Conservation (phyloP, 1,140 invertebrate species). For the Drosophila nikananu region DNA sequence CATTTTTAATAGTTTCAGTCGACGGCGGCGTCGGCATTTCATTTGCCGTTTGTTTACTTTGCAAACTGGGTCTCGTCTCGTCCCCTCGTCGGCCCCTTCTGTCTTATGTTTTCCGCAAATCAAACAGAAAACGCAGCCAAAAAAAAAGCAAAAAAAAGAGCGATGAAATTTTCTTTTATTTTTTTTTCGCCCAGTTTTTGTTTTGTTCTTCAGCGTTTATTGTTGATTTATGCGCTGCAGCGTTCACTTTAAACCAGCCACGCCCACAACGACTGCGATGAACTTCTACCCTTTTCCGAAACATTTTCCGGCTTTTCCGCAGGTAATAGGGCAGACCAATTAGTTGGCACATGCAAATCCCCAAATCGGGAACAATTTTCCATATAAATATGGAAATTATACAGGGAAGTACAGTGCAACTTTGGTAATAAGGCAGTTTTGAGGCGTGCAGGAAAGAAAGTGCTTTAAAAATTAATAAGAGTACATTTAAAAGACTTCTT, state of each 20-base stretch:
- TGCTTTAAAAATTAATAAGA: not conserved
- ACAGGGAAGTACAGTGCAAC: not conserved
- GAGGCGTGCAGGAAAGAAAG: not conserved
- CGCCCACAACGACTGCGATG: conserved; percentile 9
- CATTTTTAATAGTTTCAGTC: conserved; percentile 81
- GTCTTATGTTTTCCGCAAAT: conserved; percentile 52
- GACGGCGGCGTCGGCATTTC: conserved; percentile 70
- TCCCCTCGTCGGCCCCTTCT: not conserved
- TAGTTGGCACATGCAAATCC: conserved; percentile 16
- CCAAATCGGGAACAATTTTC: not conserved
- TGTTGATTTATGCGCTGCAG: conserved; percentile 65
- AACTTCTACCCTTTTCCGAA: conserved; percentile 19
- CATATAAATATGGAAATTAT: conserved; percentile 5
- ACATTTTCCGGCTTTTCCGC: conserved; percentile 8
- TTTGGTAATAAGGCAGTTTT: not conserved
- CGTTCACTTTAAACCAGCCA: conserved; percentile 35
- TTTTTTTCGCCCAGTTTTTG: conserved; percentile 20
- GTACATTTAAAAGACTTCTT: not conserved
- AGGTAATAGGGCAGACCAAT: conserved; percentile 23
- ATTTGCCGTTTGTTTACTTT: conserved; percentile 81
- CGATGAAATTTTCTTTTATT: conserved; percentile 28
- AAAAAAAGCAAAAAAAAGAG: conserved; percentile 21
- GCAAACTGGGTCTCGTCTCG: conserved; percentile 65
- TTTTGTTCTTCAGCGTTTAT: conserved; percentile 33
- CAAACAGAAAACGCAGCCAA: conserved; percentile 60